Base-by-base conservation (phyloP, 2,113 vertebrate genomes). In the Microtus pennsylvanicus region DNA sequence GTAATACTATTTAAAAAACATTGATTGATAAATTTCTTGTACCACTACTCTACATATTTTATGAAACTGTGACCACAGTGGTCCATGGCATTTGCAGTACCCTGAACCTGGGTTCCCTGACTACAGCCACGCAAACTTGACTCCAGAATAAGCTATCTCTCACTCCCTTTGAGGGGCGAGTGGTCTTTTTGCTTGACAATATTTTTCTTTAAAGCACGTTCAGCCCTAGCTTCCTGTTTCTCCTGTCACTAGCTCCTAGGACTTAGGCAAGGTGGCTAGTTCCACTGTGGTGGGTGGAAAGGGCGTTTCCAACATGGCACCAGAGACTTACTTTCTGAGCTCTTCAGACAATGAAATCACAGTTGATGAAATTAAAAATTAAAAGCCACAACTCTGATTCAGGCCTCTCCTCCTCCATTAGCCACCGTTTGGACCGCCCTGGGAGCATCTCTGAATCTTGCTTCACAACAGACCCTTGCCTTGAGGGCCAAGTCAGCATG, bases 321-420 rank as follows among this genome's bases (percentile, higher is more conserved):
- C 28, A 28, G 58, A 69, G 45, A 87, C 89, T 38, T 74, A 17
- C 9, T 97, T 50, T 85, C 35, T 47, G 61, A 6, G 63, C 14
- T 92, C 82, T 90, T 92, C 81, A 94, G 52, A 89, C 24, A 95
- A 50, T 0, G 1, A 94, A 94, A n/a, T 89, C 70, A 74, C n/a
- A 75, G 69, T n/a, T 90, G 70, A 81, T 61, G 35, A 89, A 89
- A 97, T 96, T 82, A 96, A 94, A 96, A 95, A 67, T 96, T 83
- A 93, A 97, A 97, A 94, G 61, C 50, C 11, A 45, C 81, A 94
- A 70, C 63, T 95, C 75, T 82, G 45, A 89, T n/a, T 88, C 50
- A 58, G 77, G 28, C 19, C 69, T 69, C 61, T 7, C 30, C 86
- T 45, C 30, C 22, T 93, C 92, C 21, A 26, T 65, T 93, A 89